Base-by-base conservation (phyloP, 2,113 vertebrate species). In the Electrona antarctica region DNA sequence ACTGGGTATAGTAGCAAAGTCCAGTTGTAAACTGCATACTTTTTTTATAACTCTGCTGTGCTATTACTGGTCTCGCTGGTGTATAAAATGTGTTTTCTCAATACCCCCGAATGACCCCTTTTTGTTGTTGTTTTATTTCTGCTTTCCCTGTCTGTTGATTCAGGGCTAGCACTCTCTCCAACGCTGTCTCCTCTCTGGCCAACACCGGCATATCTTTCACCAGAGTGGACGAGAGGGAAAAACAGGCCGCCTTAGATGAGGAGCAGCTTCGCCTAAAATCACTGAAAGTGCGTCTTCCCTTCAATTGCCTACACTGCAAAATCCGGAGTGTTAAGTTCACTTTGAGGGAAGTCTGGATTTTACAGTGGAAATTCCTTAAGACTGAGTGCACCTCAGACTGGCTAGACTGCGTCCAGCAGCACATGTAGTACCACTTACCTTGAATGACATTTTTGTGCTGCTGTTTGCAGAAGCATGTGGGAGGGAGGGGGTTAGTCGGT, bases 141-240 rank as follows among this genome's bases (percentile, higher is more conserved):
- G 12, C 41, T 41, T 13, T 52, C 61, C 45, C 4, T 21, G 1
- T 33, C 29, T 80, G 29, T 56, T 14, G 64, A 80, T 79, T 65
- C 67, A 97, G 97, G 92, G 97, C 97, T 51, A 97, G 95, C 88
- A 98, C 97, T 68, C 94, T 98, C 85, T 98, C 96, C 88, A 97
- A 94, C 54, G 96, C 97, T 3, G 96, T 98, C 60, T 98, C 97
- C 78, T 97, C 97, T 59, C 90, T 98, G 80, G 96, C 97, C 86
- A 98, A 94, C 88, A 98, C 97, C 3, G 96, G 96, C 89, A 94
- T 97, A 67, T 98, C 96, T 74, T 95, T 98, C 83, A 97, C 95
- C 80, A 96, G 93, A 94, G 97, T 95, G 78, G 97, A 98, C 80
- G 97, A 98, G 93, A 95, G 96, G 91, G 97, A 98, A 94, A 98